Percentiles rank a stretch among this genome's conserved stretches.
phyloP scores from a whole-genome alignment of 2,888 invertebrate genomes.

The Drosophila mercatorum region DNA sequence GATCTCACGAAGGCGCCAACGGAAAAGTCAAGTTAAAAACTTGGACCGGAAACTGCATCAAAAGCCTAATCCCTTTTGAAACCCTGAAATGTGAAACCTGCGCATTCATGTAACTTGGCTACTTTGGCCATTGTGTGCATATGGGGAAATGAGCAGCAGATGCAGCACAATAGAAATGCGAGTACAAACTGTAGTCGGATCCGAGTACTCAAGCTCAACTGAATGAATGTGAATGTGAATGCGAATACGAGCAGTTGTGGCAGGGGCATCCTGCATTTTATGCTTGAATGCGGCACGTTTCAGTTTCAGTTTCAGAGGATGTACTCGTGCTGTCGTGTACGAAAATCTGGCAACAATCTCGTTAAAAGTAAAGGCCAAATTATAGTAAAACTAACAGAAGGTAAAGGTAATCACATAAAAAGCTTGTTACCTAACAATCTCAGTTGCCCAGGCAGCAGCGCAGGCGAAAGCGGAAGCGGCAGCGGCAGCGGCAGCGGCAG shows the following conservation, averaged over 20 bases:
- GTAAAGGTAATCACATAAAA: conserved; percentile 80
- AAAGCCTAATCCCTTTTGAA: background rate
- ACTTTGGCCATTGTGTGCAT: conserved; percentile 16
- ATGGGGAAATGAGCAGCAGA: conserved; percentile 19
- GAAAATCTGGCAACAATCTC: conserved; percentile 75
- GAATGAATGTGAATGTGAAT: conserved; percentile 1
- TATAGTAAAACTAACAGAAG: conserved; percentile 79
- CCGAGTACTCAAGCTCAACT: conserved; percentile 3
- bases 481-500: conserved; percentile 30
- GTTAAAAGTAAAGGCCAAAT: conserved; percentile 79
- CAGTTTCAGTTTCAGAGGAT: conserved; percentile 50
- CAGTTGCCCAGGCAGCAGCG: conserved; percentile 28
- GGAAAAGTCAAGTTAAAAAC: conserved; percentile 1
- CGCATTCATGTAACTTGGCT: conserved; percentile 10
- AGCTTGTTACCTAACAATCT: conserved; percentile 77
- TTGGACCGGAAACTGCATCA: background rate
- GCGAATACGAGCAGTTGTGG: background rate
- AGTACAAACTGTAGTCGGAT: conserved; percentile 10
- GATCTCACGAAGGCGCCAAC: background rate
- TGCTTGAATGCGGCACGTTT: conserved; percentile 53
- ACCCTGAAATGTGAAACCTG: background rate
- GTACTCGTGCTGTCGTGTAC: conserved; percentile 36
- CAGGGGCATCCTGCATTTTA: conserved; percentile 54
- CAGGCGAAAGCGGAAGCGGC: conserved; percentile 52
- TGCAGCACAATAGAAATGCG: conserved; percentile 31